These are phyloP conservation scores for Halocynthia roretzi DNA, from an alignment of 23 tunicate genomes.

Conservation along the genomic window DNA sequence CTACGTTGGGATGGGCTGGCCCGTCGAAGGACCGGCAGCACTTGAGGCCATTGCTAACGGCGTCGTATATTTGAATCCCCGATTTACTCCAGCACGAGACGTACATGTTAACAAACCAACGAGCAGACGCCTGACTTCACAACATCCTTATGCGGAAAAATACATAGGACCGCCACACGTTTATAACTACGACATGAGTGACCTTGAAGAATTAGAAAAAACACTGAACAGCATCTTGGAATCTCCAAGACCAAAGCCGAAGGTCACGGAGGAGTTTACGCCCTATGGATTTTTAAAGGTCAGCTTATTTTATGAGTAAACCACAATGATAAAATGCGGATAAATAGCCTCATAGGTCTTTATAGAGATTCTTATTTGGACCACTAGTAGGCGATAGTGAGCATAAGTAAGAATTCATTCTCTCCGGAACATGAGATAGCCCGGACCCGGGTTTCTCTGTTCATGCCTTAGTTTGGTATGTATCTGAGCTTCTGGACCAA, in stretches of 20 bases:
- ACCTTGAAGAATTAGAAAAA: conserved; percentile 28
- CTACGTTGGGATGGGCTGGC: conserved; percentile 79
- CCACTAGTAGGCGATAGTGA: no score
- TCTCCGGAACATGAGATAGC: no score
- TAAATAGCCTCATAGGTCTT: no score
- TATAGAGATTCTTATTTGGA: no score
- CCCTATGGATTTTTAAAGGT: conserved; percentile 72
- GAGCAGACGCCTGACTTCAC: conserved; percentile 61
- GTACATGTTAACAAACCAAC: conserved; percentile 62
- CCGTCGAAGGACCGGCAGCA: conserved; percentile 96
- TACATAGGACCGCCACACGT: conserved; percentile 68
- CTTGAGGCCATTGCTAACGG: conserved; percentile 93
- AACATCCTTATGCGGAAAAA: conserved; percentile 77
- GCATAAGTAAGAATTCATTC: no score
- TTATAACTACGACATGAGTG: conserved; percentile 45
- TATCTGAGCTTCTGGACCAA: no score
- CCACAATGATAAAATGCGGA: no score
- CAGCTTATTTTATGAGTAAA: not conserved
- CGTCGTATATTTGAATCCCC: conserved; percentile 75
- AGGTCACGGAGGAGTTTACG: conserved; percentile 66
- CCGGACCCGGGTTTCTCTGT: no score
- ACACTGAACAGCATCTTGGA: conserved; percentile 37
- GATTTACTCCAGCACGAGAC: conserved; percentile 38
- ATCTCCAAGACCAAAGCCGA: conserved; percentile 25
- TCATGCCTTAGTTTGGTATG: no score